Base-by-base conservation (phyloP, 1,140 invertebrate species). In the Chironomus striatipennis region DNA sequence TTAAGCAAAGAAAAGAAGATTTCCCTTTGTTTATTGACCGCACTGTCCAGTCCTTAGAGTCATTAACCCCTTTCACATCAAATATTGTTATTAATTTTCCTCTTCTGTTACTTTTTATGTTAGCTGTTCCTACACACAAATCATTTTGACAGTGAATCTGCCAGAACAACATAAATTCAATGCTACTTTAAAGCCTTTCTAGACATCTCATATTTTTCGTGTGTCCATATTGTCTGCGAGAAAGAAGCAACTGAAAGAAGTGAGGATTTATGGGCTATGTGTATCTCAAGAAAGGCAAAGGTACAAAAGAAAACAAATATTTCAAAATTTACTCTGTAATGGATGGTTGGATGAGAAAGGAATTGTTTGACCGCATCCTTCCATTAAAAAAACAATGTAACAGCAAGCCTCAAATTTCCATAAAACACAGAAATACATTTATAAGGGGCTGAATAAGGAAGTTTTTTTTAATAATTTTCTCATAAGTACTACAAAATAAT, bases 61-160 rank as follows among this genome's bases (percentile, higher is more conserved):
- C 47, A 57, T 57, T 57, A 57, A 57, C 47, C 47, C n/a, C 47
- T 57, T n/a, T 15, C 24, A 15, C 47, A 15, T 57, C 47, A 57
- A 57, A n/a, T 15, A n/a, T 57, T 57, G 47, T 57, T 57, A 5
- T 57, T 57, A 12, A n/a, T 57, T 57, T 57, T 47, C 15, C 15
- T 5, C 47, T 57, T 57, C 5, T 34, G 24, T 2, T 34, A 34
- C 24, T 34, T 34, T 34, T 34, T 34, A 34, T 34, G 24, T 34
- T 34, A 2, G 24, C 17, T 17, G 17, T 70, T 17, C 20, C 65
- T 21, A 70, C 65, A 70, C 65, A 70, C 65, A 70, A 70, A 70
- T 57, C 47, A 57, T 57, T 57, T 57, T 57, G 47, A 57, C 47
- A 57, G 47, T 57, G 47, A 57, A n/a, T 34, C 47, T 57, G 47